phyloP scores from a whole-genome alignment of 1,140 invertebrate species.

The Lepidotrigona ventralis region DNA sequence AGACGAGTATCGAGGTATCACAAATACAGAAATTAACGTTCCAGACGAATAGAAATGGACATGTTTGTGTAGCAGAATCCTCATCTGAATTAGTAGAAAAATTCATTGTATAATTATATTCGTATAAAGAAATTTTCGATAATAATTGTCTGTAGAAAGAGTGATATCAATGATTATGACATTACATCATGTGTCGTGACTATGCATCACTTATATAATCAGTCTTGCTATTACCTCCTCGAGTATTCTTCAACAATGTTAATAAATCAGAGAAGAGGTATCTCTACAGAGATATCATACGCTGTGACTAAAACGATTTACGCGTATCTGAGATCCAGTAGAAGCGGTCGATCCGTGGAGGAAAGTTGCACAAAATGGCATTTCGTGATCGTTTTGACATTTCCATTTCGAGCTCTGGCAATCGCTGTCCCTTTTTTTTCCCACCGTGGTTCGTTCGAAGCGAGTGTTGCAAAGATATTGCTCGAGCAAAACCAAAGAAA shows the following conservation, averaged over 20 bases:
- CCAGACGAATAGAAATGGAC: no score
- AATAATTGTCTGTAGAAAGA: no score
- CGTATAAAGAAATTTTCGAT: background rate
- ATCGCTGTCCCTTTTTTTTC: slow-evolving; percentile 11
- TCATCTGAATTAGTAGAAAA: background rate
- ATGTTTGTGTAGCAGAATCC: background rate
- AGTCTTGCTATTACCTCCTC: background rate
- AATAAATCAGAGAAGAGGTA: background rate
- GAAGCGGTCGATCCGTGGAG: background rate
- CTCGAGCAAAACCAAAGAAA: slow-evolving; percentile 2
- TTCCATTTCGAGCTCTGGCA: slow-evolving; percentile 27
- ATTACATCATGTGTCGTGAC: background rate
- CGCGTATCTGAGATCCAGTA: background rate
- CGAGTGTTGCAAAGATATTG: slow-evolving; percentile 14
- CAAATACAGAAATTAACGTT: background rate
- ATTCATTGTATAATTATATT: background rate
- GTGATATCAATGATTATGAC: background rate
- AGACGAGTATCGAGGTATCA: no score
- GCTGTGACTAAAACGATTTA: background rate
- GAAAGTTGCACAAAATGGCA: slow-evolving; percentile 29
- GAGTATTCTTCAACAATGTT: background rate
- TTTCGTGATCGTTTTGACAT: slow-evolving; percentile 62
- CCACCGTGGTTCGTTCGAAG: slow-evolving; percentile 1
- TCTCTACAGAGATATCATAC: background rate
- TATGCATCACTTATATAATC: background rate